Evolutionary conservation across 2,888 invertebrate genomes (phyloP).

Genomic region (Fissipunctia ypsillon): DNA sequence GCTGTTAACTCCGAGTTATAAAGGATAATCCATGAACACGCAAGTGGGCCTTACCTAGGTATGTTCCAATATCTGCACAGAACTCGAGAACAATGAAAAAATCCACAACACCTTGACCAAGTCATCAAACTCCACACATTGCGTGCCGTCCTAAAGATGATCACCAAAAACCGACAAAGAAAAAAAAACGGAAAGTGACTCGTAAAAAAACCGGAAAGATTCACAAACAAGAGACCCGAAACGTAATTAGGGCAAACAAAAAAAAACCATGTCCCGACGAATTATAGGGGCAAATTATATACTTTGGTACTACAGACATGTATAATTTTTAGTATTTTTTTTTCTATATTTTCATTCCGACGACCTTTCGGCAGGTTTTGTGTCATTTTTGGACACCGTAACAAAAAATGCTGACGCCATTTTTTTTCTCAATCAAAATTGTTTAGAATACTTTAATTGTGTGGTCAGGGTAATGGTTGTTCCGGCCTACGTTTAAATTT

Average conservation of each 20-base stretch:
- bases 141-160: conserved; percentile 53
- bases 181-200: conserved; percentile 67
- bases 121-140: conserved; percentile 47
- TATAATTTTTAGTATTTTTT: conserved; percentile 72
- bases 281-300: conserved; percentile 87
- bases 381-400: conserved; percentile 77
- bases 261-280: conserved; percentile 73
- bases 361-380: conserved; percentile 72
- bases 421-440: conserved; percentile 61
- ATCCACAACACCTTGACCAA: conserved; percentile 18
- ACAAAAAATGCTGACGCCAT: conserved; percentile 69
- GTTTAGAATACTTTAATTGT: conserved; percentile 53
- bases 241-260: conserved; percentile 77
- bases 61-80: no score
- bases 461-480: conserved; percentile 25
- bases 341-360: conserved; percentile 46
- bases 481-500: conserved; percentile 34
- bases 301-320: conserved; percentile 51
- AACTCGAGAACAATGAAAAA: background rate
- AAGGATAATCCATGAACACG: no score
- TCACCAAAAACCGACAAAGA: conserved; percentile 54
- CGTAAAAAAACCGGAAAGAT: conserved; percentile 76
- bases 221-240: conserved; percentile 70
- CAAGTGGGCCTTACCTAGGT: no score
- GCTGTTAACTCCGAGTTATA: no score